A percentile compares a stretch with the other conserved stretches of the same genome.
Evolutionary conservation across 2,888 invertebrate species (phyloP).

Genomic region (Sesamia inferens): DNA sequence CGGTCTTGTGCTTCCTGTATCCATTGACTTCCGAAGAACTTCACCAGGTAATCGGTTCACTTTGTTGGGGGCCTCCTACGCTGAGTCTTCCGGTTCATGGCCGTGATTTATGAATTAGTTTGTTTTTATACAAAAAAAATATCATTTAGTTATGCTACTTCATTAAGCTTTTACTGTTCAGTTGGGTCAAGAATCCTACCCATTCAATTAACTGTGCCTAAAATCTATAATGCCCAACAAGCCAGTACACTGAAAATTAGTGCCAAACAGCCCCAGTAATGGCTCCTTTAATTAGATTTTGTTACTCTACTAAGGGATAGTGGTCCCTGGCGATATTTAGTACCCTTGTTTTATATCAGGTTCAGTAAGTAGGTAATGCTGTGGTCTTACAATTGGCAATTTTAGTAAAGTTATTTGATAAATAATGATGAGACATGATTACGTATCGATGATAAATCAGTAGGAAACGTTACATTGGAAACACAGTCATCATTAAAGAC

Average conservation of each 20-base stretch:
- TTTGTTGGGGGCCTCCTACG: too few relatives aligned
- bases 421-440: not conserved
- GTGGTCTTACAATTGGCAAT: constrained; percentile 16
- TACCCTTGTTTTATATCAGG: constrained; percentile 42
- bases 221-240: constrained; percentile 29
- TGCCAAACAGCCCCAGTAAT: constrained; percentile 57
- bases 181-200: not conserved
- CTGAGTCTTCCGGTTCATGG: too few relatives aligned
- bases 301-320: constrained; percentile 56
- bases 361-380: constrained; percentile 13
- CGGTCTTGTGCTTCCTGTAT: too few relatives aligned
- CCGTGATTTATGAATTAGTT: not conserved
- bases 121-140: not conserved
- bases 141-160: not conserved
- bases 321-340: constrained; percentile 43
- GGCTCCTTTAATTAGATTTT: constrained; percentile 61
- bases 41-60: too few relatives aligned
- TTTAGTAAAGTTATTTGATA: constrained; percentile 4
- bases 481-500: too few relatives aligned
- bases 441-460: not conserved
- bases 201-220: constrained; percentile 1
- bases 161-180: not conserved
- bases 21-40: too few relatives aligned
- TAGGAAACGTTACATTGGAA: too few relatives aligned
- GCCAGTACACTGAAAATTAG: constrained; percentile 51